Base-by-base conservation (phyloP, 2,888 invertebrate species). In the Marronus borbonicus region DNA sequence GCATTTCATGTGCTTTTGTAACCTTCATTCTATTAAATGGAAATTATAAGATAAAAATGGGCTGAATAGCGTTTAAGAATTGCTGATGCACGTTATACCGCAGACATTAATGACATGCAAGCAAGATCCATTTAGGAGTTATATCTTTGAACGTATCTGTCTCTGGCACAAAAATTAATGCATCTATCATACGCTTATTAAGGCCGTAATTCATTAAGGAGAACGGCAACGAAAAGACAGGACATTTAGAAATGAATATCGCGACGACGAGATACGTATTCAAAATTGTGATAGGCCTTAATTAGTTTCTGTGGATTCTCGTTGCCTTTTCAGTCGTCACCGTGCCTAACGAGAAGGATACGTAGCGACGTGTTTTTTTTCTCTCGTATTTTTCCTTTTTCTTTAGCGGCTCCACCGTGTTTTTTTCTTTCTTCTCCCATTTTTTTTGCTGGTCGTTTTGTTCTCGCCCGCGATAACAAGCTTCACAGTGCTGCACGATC, bases 221-320 rank as follows among this genome's bases (percentile, higher is more conserved):
- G 17, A 3, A 52, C 52, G 14, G 52, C 14, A 52, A 17, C 14
- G 52, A 52, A 52, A 52, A 58, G 55, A 58, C 17, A 20, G 55
- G n/a, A 20, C 20, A 58, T 58, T 58, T 58, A 17, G 55, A 20
- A 20, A 58, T 58, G 44, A 44, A 44, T 44, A 44, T 44, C 44
- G 44, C 44, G 44, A 8, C 44, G 44, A 44, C 44, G 44, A 44
- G 44, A 44, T 44, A 44, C 28, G 20, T 39, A 66, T 66, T 66
- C 39, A 66, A 66, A 66, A 66, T 44, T 39, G 39, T 66, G 39
- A 66, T 44, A 66, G 20, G 65, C 65, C 65, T 66, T 66, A 66
- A 66, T 66, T 44, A 66, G 39, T 49, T 17, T 39, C 20, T 58
- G n/a, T 58, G 55, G 55, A 58, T 58, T 20, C 65, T 62, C 28